These are phyloP conservation scores for Caerostris extrusa DNA, from an alignment of 1,140 invertebrate species.

Conservation along the genomic window DNA sequence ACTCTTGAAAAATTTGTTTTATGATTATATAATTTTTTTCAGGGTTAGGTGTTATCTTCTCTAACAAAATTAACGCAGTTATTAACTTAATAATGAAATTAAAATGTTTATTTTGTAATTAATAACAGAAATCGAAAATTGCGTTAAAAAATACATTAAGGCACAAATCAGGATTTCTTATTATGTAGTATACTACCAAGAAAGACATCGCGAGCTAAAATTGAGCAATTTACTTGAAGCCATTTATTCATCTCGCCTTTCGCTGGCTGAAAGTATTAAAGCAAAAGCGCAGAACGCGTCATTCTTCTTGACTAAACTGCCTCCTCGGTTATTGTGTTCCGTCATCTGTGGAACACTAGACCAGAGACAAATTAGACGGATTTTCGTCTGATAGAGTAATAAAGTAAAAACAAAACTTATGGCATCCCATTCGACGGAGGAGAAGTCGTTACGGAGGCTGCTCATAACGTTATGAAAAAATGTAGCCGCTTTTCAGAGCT, in stretches of 20 bases:
- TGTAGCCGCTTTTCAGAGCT: neutral
- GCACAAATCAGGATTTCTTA: no score
- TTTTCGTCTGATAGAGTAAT: slow-evolving; percentile 12
- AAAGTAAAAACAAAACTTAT: neutral
- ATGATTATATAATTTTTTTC: no score
- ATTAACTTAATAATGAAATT: no score
- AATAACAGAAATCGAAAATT: no score
- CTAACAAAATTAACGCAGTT: no score
- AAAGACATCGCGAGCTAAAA: no score
- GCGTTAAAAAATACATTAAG: no score
- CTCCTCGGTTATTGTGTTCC: slow-evolving; percentile 16
- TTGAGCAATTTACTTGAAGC: no score
- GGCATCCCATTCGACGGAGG: neutral
- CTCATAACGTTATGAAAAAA: neutral
- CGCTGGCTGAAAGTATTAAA: neutral
- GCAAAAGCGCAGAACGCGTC: neutral
- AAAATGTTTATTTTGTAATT: no score
- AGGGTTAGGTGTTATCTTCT: no score
- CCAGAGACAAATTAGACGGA: neutral
- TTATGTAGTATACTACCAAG: no score
- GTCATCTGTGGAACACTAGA: neutral
- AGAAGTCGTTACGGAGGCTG: slow-evolving; percentile 17
- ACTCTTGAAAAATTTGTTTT: no score
- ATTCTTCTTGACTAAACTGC: neutral
- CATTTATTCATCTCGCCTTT: neutral